Percentiles rank a stretch among this genome's conserved stretches.
phyloP scores from a whole-genome alignment of 2,113 vertebrate species.

The Azemiops feae region DNA sequence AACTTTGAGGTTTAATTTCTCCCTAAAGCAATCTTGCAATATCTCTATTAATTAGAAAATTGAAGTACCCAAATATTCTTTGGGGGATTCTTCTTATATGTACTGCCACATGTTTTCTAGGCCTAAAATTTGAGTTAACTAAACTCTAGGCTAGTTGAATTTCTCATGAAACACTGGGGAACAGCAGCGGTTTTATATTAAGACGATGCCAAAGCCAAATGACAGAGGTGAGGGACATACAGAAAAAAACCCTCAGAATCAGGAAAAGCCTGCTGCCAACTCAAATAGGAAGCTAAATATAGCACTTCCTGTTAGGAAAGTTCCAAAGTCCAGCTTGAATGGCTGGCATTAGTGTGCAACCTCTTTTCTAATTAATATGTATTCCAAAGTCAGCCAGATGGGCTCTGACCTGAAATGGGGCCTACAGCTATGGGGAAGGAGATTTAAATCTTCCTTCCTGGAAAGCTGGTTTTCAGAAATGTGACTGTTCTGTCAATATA shows the following conservation, averaged over 20 bases:
- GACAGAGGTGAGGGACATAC: neutral
- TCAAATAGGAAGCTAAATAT: neutral
- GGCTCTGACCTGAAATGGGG: neutral
- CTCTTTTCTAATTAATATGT: neutral
- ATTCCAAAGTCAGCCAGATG: neutral
- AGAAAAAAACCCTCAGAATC: neutral
- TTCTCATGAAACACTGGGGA: conserved; percentile 20
- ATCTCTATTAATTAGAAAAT: conserved; percentile 17
- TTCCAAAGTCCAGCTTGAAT: neutral
- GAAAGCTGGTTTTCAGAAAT: neutral
- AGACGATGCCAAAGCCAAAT: conserved; percentile 3
- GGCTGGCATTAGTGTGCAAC: neutral
- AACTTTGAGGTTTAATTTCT: neutral
- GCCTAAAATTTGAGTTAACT: conserved; percentile 13
- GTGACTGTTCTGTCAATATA: neutral
- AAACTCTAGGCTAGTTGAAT: conserved; percentile 1
- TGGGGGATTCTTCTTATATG: conserved; percentile 6
- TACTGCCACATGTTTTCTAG: conserved; percentile 22
- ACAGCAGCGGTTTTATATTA: conserved; percentile 15
- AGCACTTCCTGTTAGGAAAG: neutral
- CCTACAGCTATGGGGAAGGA: neutral
- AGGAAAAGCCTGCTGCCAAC: neutral
- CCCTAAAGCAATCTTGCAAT: neutral
- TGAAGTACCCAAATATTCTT: neutral
- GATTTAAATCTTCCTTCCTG: neutral